These are phyloP conservation scores for Agrochola lychnidis DNA, from an alignment of 2,888 invertebrate genomes.

Conservation along the genomic window DNA sequence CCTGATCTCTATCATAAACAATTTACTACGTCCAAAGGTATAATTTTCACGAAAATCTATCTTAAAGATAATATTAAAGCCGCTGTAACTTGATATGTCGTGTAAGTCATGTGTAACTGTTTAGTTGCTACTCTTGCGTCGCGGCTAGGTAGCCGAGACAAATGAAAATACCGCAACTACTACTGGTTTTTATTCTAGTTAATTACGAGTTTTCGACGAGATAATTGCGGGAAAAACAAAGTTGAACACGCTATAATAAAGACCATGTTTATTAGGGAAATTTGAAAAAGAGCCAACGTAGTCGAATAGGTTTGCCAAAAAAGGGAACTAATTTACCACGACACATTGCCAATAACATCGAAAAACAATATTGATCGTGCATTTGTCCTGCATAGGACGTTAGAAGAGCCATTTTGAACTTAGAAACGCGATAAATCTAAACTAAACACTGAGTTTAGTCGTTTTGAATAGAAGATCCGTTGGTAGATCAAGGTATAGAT, in stretches of 20 bases:
- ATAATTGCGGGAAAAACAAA: neutral
- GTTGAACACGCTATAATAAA: neutral
- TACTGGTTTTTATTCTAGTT: conserved; percentile 36
- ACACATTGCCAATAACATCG: no score
- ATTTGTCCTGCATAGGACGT: neutral
- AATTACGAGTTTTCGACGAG: conserved; percentile 3
- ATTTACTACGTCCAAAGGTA: conserved; percentile 26
- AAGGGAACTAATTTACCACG: neutral
- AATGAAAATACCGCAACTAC: conserved; percentile 70
- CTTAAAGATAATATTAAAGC: conserved; percentile 40
- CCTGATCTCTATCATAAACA: conserved; percentile 44
- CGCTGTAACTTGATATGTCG: conserved; percentile 54
- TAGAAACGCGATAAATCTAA: no score
- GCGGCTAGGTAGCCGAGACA: conserved; percentile 58
- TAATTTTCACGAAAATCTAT: conserved; percentile 51
- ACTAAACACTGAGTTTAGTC: neutral
- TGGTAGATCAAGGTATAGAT: neutral
- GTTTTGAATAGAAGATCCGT: neutral
- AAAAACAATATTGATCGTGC: neutral
- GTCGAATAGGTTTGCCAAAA: neutral
- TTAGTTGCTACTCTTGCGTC: conserved; percentile 60
- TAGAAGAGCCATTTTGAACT: neutral
- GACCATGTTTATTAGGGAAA: neutral
- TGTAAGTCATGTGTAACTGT: conserved; percentile 67
- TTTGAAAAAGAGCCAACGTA: neutral